phyloP scores from a whole-genome alignment of 2,113 vertebrate genomes.

The Oxyruncus cristatus region DNA sequence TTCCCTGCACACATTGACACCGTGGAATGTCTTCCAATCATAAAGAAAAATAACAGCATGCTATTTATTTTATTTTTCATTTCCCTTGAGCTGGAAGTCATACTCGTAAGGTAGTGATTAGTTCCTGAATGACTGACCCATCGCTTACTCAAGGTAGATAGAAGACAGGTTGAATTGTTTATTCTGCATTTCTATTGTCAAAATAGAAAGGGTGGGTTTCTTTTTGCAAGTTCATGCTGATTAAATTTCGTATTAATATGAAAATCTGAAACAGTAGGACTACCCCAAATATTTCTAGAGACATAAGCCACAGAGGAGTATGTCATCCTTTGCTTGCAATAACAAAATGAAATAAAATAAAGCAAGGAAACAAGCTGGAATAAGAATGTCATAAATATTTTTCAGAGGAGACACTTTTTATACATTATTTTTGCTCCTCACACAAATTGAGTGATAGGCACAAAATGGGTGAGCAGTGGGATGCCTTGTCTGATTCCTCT shows the following conservation, averaged over 20 bases:
- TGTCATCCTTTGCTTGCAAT: neutral
- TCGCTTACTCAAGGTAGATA: neutral
- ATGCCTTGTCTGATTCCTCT: neutral
- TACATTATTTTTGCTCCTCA: neutral
- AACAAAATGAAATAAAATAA: neutral
- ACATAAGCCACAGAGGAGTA: neutral
- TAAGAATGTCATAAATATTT: neutral
- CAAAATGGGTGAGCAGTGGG: neutral
- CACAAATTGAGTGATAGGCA: neutral
- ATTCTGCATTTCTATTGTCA: neutral
- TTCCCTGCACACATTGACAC: neutral
- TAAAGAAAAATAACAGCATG: neutral
- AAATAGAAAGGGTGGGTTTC: neutral
- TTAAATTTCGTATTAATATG: constrained; percentile 4
- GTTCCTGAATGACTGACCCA: neutral
- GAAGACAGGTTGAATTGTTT: neutral
- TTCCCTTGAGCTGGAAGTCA: neutral
- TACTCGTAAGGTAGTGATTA: neutral
- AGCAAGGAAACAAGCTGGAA: neutral
- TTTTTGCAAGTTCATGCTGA: neutral
- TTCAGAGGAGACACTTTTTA: neutral
- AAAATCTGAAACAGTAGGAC: constrained; percentile 22
- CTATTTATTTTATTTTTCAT: neutral
- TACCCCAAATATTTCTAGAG: neutral
- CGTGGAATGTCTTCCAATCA: neutral